Conservation (phyloP, 2,888 invertebrate genomes). For the Stenotaenia linearis region DNA sequence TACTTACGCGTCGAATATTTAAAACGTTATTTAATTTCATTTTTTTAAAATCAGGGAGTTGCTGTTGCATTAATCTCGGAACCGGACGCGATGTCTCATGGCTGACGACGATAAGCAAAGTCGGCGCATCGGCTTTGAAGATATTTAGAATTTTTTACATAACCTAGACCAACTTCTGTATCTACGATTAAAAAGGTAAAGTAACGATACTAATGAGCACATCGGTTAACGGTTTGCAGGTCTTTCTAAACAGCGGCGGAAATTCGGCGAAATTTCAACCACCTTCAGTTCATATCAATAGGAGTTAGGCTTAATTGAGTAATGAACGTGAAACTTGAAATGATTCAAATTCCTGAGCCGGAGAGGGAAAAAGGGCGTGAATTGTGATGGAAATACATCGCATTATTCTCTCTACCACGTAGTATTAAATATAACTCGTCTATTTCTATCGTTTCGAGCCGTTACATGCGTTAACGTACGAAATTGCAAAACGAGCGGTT, state of each 20-base stretch:
- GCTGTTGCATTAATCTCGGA: background rate
- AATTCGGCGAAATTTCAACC: background rate
- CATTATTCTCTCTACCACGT: background rate
- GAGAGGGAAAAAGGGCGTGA: background rate
- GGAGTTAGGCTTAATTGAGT: background rate
- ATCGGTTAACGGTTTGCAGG: background rate
- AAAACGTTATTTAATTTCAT: background rate
- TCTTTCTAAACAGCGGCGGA: background rate
- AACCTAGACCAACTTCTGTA: background rate
- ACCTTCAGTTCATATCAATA: background rate
- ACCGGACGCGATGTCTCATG: constrained; percentile 3
- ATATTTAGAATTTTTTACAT: background rate
- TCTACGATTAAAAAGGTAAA: background rate
- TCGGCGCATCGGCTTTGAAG: constrained; percentile 4
- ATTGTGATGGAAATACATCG: background rate
- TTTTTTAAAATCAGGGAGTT: background rate
- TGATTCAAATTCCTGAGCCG: background rate
- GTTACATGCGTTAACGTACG: no score
- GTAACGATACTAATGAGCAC: background rate
- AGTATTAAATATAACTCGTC: no score
- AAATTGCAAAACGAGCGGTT: no score
- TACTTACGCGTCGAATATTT: no score
- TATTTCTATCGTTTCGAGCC: no score
- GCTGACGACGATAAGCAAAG: background rate
- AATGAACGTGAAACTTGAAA: background rate